A percentile compares a stretch with the other conserved stretches of the same genome.
Evolutionary conservation across 2,888 invertebrate genomes (phyloP).

Genomic region (Plusia festucae): DNA sequence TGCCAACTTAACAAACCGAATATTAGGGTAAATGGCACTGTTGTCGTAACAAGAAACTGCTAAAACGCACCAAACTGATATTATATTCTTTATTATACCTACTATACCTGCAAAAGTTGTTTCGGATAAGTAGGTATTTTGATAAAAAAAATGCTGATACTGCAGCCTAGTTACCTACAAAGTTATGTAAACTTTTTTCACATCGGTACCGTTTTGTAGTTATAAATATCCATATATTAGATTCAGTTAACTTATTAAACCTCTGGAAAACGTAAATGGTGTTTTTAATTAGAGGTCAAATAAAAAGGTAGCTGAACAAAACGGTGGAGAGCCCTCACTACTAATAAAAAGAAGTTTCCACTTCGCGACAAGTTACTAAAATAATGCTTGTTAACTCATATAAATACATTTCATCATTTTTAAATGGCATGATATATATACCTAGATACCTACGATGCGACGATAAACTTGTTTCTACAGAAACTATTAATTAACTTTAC

Average conservation of each 20-base stretch:
- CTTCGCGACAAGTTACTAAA: slow-evolving; percentile 12
- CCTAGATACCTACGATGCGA: slow-evolving; percentile 15
- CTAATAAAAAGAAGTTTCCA: not conserved
- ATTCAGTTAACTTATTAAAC: no score
- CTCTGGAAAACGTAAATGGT: not conserved
- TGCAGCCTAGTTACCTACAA: no score
- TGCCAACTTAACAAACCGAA: slow-evolving; percentile 36
- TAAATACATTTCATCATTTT: slow-evolving; percentile 26
- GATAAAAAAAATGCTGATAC: not conserved
- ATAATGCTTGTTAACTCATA: slow-evolving; percentile 18
- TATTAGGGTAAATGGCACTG: slow-evolving; percentile 25
- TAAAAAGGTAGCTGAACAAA: not conserved
- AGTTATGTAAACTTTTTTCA: not conserved
- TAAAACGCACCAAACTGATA: not conserved
- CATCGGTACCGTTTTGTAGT: not conserved
- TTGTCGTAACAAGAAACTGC: not conserved
- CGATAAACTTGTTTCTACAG: slow-evolving; percentile 16
- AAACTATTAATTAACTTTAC: slow-evolving; percentile 65
- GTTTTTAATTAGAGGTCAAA: slow-evolving; percentile 5
- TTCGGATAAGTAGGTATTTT: not conserved
- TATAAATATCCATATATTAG: not conserved
- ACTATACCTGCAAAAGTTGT: no score
- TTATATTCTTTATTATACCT: no score
- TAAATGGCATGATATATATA: slow-evolving; percentile 26
- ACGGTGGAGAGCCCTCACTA: slow-evolving; percentile 1